phyloP scores from a whole-genome alignment of 2,888 invertebrate species.

The Oscheius sp. region DNA sequence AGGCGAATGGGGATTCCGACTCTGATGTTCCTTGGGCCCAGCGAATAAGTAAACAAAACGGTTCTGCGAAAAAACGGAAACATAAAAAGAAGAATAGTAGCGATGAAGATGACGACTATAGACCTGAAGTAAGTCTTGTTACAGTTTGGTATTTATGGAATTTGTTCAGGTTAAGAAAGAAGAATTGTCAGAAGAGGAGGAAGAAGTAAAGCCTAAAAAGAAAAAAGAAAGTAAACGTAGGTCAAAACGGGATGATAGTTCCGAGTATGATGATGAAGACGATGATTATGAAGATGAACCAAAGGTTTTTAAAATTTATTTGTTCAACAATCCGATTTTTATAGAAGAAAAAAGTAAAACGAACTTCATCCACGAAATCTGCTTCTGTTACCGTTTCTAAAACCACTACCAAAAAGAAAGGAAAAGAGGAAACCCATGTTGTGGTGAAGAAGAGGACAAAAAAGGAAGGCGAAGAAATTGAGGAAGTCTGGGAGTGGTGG shows the following conservation, averaged over 20 bases:
- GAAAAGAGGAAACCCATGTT: slow-evolving; percentile 9
- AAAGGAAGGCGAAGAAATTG: slow-evolving; percentile 73
- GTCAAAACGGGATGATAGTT: slow-evolving; percentile 3
- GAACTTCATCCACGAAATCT: slow-evolving; percentile 38
- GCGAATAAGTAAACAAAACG: slow-evolving; percentile 35
- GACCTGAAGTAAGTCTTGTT: slow-evolving; percentile 39
- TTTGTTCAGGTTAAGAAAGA: slow-evolving; percentile 15
- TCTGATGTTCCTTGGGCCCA: slow-evolving; percentile 45
- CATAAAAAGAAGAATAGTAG: slow-evolving; percentile 26
- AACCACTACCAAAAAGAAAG: slow-evolving; percentile 6
- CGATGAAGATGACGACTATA: slow-evolving; percentile 60
- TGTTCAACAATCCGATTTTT: background rate
- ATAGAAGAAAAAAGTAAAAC: slow-evolving; percentile 55
- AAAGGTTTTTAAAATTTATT: slow-evolving; percentile 16
- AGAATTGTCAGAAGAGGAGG: slow-evolving; percentile 35
- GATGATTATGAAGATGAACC: slow-evolving; percentile 19
- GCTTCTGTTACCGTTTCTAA: slow-evolving; percentile 4
- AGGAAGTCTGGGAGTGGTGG: slow-evolving; percentile 81
- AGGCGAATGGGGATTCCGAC: slow-evolving; percentile 37
- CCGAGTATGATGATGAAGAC: slow-evolving; percentile 32
- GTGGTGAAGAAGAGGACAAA: slow-evolving; percentile 59
- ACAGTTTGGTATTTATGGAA: background rate
- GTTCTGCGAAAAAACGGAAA: slow-evolving; percentile 33
- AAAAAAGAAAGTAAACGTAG: slow-evolving; percentile 20
- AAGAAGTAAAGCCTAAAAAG: slow-evolving; percentile 48